Conservation (phyloP, 2,888 invertebrate genomes). For the Phengaris arion region DNA sequence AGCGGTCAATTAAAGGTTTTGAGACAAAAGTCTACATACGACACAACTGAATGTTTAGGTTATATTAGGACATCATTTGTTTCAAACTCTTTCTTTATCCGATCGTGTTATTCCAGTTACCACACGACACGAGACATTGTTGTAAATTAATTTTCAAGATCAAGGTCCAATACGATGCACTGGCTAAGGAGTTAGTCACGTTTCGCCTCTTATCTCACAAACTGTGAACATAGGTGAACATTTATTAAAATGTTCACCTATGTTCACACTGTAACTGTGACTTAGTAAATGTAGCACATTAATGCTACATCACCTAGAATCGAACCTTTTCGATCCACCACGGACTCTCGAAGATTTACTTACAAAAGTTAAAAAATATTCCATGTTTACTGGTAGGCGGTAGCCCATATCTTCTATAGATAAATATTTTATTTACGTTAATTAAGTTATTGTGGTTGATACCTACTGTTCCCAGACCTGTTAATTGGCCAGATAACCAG, state of each 20-base stretch:
- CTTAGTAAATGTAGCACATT: too few relatives aligned
- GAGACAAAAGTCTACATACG: too few relatives aligned
- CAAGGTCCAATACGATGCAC: neutral
- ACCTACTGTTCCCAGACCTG: neutral
- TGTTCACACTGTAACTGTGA: too few relatives aligned
- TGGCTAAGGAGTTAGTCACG: constrained; percentile 1
- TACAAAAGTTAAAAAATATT: neutral
- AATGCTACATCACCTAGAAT: too few relatives aligned
- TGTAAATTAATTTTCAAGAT: constrained; percentile 4
- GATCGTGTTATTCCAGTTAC: too few relatives aligned
- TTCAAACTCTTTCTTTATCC: too few relatives aligned
- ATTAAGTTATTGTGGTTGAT: neutral
- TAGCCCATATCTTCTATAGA: neutral
- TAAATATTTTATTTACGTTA: neutral
- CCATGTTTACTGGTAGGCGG: neutral
- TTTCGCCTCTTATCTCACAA: neutral
- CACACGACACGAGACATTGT: neutral
- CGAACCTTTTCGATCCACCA: too few relatives aligned
- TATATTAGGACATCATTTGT: too few relatives aligned
- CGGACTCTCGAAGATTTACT: neutral
- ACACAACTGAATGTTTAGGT: too few relatives aligned
- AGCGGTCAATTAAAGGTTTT: too few relatives aligned
- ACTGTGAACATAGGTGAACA: too few relatives aligned
- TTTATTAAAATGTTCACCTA: too few relatives aligned
- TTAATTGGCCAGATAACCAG: constrained; percentile 3